Evolutionary conservation across 1,140 invertebrate species (phyloP), one percentile per base, ranked within the genome.

Genomic region (Ips typographus): DNA sequence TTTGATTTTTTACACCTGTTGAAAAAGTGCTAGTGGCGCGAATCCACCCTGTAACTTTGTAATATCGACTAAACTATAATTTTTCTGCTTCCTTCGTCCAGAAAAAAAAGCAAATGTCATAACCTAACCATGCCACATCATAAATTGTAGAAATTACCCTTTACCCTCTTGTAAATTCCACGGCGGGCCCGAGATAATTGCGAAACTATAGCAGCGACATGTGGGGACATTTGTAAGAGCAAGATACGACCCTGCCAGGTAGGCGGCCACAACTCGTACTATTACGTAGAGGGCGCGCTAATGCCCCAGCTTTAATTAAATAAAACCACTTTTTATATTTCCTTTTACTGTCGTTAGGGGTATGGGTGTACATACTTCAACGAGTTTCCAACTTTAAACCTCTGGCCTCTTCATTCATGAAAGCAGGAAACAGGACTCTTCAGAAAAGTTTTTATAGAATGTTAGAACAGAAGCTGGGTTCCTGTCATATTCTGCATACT

Each of bases 221-320:
- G 76, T 79, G 78, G 77, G 76, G 74, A 78, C 77, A 79, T 79
- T 78, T 77, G 74, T 78, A 78, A 76, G 77, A 73, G 75, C 71
- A 74, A 74, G 71, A 74, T 67, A 70, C 62, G 68, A 64, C 62
- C 63, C 52, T 67, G 61, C 71, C 77, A 76, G 77, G 77, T 78
- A 76, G 75, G 72, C 40, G 61, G 55, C 68, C 62, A 56, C 70
- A 65, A 52, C 59, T 61, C 60, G 68, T 72, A 72, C 60, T 70
- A 72, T 70, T 70, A 70, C 56, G 64, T 65, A 63, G 60, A 40
- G 43, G 56, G 43, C 65, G 42, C 53, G 65, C 72, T 71, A 73
- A 73, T 68, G 68, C 22, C 52, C 44, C 49, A 55, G 22, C 40
- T 72, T 70, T 73, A 73, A 73, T 73, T 73, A 73, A 73, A 73